Base-by-base conservation (phyloP, 2,888 invertebrate genomes). In the Eubasilissa splendida region DNA sequence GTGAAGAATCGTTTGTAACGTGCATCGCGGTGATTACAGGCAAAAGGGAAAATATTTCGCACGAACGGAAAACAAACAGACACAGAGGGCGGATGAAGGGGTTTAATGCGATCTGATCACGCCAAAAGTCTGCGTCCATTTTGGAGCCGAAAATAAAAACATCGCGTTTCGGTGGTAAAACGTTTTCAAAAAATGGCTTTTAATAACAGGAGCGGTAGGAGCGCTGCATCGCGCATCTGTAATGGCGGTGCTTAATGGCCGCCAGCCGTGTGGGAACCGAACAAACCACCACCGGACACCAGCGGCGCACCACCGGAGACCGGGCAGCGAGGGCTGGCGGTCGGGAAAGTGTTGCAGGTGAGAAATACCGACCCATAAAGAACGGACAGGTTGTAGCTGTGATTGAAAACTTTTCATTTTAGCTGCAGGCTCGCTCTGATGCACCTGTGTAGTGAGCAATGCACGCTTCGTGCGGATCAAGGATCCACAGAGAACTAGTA, bases 21-120 rank as follows among this genome's bases (percentile, higher is more conserved):
- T 66, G 73, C 33, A 77, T 71, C 52, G 74, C 14, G 52, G 59
- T 74, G 63, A 65, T 79, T 68, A 74, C 75, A 80, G 80, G 80
- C 79, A 79, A 80, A 82, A 75, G 76, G 76, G 80, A 81, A 77
- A 77, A 80, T 80, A 60, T 79, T 79, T 76, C 75, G 82, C 84
- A 84, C 84, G 84, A 83, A 83, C 70, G 58, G 76, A 81, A 83
- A 81, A 81, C 82, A 83, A 81, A 80, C 81, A 82, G 80, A 80
- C 58, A 75, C n/a, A 53, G 50, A 74, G 79, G 71, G 78, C 76
- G 60, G 77, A 75, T 53, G 80, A 60, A 70, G 77, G 79, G 66
- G 56, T 81, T 81, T 82, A 84, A 84, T 82, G 84, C 82, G 81
- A 82, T 74, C 80, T 42, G 79, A 83, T 83, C 84, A 84, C 83